Percentiles rank a stretch among this genome's conserved stretches.
phyloP scores from a whole-genome alignment of 2,113 vertebrate species.

The Sinosuthora webbiana region DNA sequence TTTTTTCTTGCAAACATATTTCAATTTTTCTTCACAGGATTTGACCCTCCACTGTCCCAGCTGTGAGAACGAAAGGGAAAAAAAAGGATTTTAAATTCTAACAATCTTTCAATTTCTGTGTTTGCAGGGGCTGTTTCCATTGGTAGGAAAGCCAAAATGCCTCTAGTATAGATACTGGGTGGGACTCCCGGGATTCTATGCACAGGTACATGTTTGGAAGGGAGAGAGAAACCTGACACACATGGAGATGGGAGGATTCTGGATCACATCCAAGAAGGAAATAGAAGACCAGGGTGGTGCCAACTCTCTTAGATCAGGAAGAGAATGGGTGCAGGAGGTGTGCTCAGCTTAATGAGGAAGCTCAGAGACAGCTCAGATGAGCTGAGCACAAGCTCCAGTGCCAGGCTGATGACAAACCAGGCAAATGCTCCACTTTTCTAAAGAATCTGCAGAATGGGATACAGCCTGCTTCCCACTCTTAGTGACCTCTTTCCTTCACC shows the following conservation, averaged over 20 bases:
- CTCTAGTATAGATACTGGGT: neutral
- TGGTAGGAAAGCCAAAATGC: neutral
- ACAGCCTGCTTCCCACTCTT: neutral
- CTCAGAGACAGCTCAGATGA: neutral
- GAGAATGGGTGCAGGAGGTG: neutral
- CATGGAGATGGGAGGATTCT: neutral
- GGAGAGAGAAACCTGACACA: neutral
- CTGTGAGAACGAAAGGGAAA: constrained; percentile 65
- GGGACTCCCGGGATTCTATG: neutral
- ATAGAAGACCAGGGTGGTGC: neutral
- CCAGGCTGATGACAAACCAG: neutral
- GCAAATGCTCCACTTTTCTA: neutral
- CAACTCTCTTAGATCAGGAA: neutral
- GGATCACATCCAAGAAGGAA: neutral
- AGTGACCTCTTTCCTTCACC: neutral
- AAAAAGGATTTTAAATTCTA: neutral
- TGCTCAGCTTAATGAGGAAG: neutral
- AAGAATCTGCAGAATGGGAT: neutral
- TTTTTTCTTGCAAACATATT: constrained; percentile 88
- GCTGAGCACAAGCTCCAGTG: neutral
- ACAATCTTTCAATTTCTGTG: neutral
- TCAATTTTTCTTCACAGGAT: constrained; percentile 74
- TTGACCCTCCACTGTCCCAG: constrained; percentile 83
- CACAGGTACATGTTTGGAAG: neutral
- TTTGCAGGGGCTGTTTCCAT: neutral